Conservation (phyloP, 2,888 invertebrate species). For the Ophraella communa region DNA sequence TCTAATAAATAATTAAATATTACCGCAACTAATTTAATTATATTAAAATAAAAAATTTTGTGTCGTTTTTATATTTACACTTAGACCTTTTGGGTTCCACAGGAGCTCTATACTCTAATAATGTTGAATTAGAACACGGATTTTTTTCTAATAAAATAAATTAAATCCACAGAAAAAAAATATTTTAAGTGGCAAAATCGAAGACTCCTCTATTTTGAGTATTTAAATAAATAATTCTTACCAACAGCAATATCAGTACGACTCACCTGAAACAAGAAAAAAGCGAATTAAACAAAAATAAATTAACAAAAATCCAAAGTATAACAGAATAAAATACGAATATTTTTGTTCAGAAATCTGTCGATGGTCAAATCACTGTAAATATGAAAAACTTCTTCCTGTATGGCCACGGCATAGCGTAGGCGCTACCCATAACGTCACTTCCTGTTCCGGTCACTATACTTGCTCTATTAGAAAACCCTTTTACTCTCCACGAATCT, state of each 20-base stretch:
- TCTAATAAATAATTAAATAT: no score
- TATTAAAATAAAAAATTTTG: no score
- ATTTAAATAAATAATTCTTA: no score
- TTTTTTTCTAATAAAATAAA: no score
- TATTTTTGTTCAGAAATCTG: background rate
- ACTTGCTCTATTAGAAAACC: constrained; percentile 24
- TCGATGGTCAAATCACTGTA: constrained; percentile 52
- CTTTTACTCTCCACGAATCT: constrained; percentile 11
- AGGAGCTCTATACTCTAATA: no score
- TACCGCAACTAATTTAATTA: no score
- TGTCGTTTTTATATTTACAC: no score
- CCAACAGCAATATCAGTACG: background rate
- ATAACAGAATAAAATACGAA: background rate
- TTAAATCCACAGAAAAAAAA: no score
- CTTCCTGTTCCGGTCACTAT: constrained; percentile 54
- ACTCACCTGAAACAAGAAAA: background rate
- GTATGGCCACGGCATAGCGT: constrained; percentile 54
- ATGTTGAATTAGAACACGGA: no score
- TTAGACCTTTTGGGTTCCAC: no score
- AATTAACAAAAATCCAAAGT: background rate
- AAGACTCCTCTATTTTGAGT: no score
- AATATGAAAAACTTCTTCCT: constrained; percentile 51
- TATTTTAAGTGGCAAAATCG: no score
- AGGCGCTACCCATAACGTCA: constrained; percentile 52
- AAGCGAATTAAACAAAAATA: background rate